A percentile compares a stretch with the other conserved stretches of the same genome.
These are phyloP conservation scores for Phytoseiulus persimilis DNA, from an alignment of 2,888 invertebrate species.

Conservation along the genomic window DNA sequence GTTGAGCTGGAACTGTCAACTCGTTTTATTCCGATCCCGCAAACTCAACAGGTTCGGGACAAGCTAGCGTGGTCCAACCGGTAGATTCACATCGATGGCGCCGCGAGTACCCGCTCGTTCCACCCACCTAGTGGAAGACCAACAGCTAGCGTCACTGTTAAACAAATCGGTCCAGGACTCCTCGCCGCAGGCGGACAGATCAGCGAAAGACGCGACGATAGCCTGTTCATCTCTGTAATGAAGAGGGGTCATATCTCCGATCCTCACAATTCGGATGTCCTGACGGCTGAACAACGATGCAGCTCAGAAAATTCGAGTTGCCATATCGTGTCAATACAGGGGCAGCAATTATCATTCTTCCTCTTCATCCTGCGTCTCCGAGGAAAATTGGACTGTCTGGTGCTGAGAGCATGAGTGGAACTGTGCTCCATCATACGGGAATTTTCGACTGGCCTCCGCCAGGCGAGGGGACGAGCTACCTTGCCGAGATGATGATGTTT, in stretches of 20 bases:
- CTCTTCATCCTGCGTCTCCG: too few relatives aligned
- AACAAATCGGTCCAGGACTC: conserved; percentile 37
- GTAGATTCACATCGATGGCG: too few relatives aligned
- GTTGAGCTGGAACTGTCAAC: conserved; percentile 35
- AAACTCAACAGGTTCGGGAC: too few relatives aligned
- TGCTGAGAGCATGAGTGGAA: too few relatives aligned
- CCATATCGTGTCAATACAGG: too few relatives aligned
- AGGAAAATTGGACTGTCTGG: too few relatives aligned
- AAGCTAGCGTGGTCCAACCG: too few relatives aligned
- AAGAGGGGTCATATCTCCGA: not conserved
- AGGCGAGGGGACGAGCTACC: conserved; percentile 10
- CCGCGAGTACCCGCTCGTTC: not conserved
- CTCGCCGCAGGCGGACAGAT: conserved; percentile 37
- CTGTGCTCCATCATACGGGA: too few relatives aligned
- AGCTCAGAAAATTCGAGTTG: too few relatives aligned
- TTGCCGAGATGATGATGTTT: conserved; percentile 13
- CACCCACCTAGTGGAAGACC: conserved; percentile 36
- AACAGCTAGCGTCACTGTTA: conserved; percentile 37
- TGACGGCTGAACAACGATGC: too few relatives aligned
- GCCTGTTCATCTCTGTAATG: conserved; percentile 30
- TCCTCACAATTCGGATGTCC: not conserved
- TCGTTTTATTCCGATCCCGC: not conserved
- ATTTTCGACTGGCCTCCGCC: not conserved
- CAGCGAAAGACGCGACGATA: conserved; percentile 39
- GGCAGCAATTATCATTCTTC: too few relatives aligned